Base-by-base conservation (phyloP, 2,113 vertebrate species). In the Chunga burmeisteri region DNA sequence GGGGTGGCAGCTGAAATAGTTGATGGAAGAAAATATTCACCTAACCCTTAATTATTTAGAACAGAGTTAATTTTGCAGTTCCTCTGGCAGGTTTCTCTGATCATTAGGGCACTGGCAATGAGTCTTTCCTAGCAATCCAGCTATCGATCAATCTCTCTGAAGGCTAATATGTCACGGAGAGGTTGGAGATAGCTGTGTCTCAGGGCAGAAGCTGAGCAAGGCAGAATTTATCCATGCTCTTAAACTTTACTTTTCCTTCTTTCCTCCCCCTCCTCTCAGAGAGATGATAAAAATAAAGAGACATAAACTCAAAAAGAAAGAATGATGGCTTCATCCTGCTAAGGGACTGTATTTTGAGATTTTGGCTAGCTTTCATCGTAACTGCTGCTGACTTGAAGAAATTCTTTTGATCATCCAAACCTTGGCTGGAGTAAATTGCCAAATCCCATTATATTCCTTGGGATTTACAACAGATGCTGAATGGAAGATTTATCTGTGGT, bases 381-480 rank as follows among this genome's bases (percentile, higher is more conserved):
- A 95, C 36, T 49, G 72, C 18, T 44, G 83, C 85, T 49, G 56
- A 81, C 93, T 96, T 68, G 47, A 95, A 95, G 93, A 94, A 91
- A 97, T 65, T 83, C 86, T 86, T 97, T 94, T 93, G 86, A 97
- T 96, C 95, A 59, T 92, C 86, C 92, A 87, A 96, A 93, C 85
- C 92, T 93, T 84, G 74, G 68, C 90, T 94, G 78, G 85, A 92
- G 84, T 91, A 96, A 97, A 94, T 94, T 90, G 47, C 79, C 42
- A 90, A 96, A 98, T 92, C 96, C 87, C 89, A 49, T 93, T 83
- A 63, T 91, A 96, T 90, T 81, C 40, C 22, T 36, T 38, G 85
- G 93, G 91, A 90, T 96, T 97, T 96, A 95, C 86, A 95, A 38
- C 67, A 82, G 62, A 89, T 65, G 82, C 81, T 79, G 81, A 70